A percentile compares a stretch with the other conserved stretches of the same genome.
phyloP scores from a whole-genome alignment of 30 jellyfish, hydroid and myxozoan species.

The Pseudorhiza aurosa region DNA sequence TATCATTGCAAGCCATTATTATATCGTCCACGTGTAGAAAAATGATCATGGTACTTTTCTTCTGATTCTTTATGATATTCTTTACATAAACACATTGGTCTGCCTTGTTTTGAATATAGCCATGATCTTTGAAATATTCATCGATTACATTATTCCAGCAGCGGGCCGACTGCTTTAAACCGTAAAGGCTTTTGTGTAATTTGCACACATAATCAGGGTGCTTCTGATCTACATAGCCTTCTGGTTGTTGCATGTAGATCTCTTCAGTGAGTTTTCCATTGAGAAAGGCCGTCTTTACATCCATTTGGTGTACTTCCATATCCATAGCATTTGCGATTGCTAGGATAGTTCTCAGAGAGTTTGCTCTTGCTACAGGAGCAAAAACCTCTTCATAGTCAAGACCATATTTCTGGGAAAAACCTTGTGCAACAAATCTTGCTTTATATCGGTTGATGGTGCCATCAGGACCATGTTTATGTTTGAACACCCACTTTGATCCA shows the following conservation, averaged over 20 bases:
- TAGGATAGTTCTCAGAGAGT: conserved; percentile 7
- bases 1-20: not conserved
- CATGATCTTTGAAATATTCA: conserved; percentile 19
- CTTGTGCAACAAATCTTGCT: conserved; percentile 37
- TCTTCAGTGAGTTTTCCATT: conserved; percentile 56
- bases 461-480: conserved; percentile 16
- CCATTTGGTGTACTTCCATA: conserved; percentile 51
- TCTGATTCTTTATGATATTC: not conserved
- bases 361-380: conserved; percentile 45
- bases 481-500: conserved; percentile 26
- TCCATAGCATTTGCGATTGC: conserved; percentile 27
- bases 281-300: conserved; percentile 33
- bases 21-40: conserved; percentile 42
- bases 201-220: conserved; percentile 55
- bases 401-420: conserved; percentile 29
- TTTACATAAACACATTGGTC: conserved; percentile 60
- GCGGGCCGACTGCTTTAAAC: conserved; percentile 73
- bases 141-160: conserved; percentile 66
- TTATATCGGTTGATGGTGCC: conserved; percentile 13
- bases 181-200: conserved; percentile 57
- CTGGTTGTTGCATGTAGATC: conserved; percentile 73
- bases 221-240: conserved; percentile 50
- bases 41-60: conserved; percentile 12
- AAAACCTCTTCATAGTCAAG: conserved; percentile 23
- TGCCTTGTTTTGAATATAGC: conserved; percentile 38